Base-by-base conservation (phyloP, 2,113 vertebrate genomes). In the Lepisosteus oculatus region DNA sequence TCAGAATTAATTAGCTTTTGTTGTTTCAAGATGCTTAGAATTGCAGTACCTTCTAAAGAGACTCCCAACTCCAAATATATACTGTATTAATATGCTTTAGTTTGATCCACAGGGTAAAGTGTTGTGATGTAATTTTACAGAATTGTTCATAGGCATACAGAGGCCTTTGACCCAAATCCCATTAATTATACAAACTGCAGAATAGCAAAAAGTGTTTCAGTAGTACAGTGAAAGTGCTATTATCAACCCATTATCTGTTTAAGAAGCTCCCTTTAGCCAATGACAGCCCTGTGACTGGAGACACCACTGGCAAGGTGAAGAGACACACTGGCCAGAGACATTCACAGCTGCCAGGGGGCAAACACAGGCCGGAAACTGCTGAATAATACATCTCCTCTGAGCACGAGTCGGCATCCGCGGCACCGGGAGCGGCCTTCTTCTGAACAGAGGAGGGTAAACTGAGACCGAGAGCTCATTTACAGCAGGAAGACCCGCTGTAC, bases 141-240 rank as follows among this genome's bases (percentile, higher is more conserved):
- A 42, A 65, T 65, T 43, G 42, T 65, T 41, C 3, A 13, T 41
- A 65, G 42, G 62, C 3, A 41, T 42, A 43, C 47, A 51, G 17
- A 65, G 62, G 42, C 17, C 42, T 65, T 41, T 65, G 42, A 12
- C 9, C 5, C 17, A 29, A 3, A 65, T 65, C 62, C 62, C 29
- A 65, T 65, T 41, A 65, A 42, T 65, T 65, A 43, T 65, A 43
- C 62, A 65, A 65, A 65, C 17, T 17, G 9, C 62, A 9, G 42
- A 11, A 42, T 29, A 65, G 29, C 3, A 43, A 43, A 9, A 42
- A 15, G 42, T 29, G 42, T n/a, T 12, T 5, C n/a, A 65, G 29
- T 42, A 12, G 17, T 9, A 41, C 9, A 65, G 62, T 3, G 42
- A 29, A 61, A 29, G 59, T 2, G 13, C 59, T 29, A 29, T n/a